Evolutionary conservation across 30 jellyfish, hydroid and myxozoan species (phyloP), one percentile per base, ranked within the genome.

Genomic region (Aurelia aurita complex sp. Pacific): DNA sequence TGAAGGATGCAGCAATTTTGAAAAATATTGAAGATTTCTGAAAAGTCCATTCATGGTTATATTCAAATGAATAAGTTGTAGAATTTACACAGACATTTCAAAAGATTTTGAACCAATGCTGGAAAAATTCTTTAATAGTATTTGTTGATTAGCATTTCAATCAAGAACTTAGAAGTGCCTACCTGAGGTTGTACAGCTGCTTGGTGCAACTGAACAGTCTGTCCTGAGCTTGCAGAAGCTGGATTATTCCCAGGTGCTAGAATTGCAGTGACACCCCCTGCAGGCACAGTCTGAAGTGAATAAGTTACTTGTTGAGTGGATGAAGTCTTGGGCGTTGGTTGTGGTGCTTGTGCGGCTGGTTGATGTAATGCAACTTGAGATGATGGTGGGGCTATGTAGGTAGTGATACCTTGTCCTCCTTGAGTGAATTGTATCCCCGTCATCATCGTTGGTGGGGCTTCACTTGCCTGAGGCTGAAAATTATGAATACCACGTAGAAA

Each of bases 101-200:
- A 23, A 23, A 23, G 29, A 23, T 23, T 23, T 23, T 23, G 29
- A 23, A 23, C 29, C 29, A 23, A 23, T 40, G 52, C 52, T 3
- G 52, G 52, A 2, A 40, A 40, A 40, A 9, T 2, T 0, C 52
- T 9, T 40, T 4, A 23, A 38, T 38, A 2, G 52, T 9, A 40
- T 40, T 2, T 40, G 52, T 1, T 3, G 52, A 2, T 40, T 40
- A 40, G 52, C 52, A 40, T 40, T 40, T 40, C 52, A 40, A 40
- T 40, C 4, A 40, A 40, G 52, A 40, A 40, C 0, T 40, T 40
- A 0, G 9, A 40, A 11, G 72, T 23, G 43, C 77, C 16, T 79
- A 88, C 97, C 92, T 88, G 97, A 50, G 97, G 92, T 55, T 80
- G 97, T n/a, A 72, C 70, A 38, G 74, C 36, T n/a, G 86, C 67